These are phyloP conservation scores for Watsonalla binaria DNA, from an alignment of 2,888 invertebrate genomes.

Conservation along the genomic window DNA sequence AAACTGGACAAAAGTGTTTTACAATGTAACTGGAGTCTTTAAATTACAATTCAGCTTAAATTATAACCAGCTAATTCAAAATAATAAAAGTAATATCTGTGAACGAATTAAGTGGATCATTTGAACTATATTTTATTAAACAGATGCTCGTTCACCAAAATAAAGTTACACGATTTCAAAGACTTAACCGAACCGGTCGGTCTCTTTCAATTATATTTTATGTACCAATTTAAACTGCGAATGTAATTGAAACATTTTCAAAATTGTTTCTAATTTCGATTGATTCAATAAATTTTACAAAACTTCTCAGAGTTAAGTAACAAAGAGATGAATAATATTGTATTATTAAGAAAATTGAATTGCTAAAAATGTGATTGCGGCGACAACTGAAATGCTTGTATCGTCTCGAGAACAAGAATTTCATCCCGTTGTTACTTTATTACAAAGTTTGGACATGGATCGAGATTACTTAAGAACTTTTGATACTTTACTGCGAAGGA, in stretches of 20 bases:
- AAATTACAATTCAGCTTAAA: too few species aligned
- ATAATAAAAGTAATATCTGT: too few species aligned
- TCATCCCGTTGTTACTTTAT: conserved; percentile 46
- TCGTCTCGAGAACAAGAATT: conserved; percentile 33
- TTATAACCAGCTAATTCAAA: too few species aligned
- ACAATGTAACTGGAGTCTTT: too few species aligned
- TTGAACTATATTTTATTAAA: not conserved
- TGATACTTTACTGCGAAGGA: conserved; percentile 35
- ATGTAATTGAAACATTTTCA: not conserved
- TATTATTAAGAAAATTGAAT: conserved; percentile 9
- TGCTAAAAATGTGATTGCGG: conserved; percentile 14
- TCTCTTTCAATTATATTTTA: not conserved
- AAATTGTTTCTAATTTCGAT: not conserved
- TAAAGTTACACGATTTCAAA: not conserved
- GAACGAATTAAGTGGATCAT: too few species aligned
- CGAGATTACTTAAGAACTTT: conserved; percentile 53
- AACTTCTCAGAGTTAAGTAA: conserved; percentile 8
- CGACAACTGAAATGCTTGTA: conserved; percentile 24
- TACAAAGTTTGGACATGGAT: conserved; percentile 53
- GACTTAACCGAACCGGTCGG: not conserved
- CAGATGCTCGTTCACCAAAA: not conserved
- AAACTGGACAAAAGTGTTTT: too few species aligned
- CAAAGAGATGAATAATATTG: conserved; percentile 13
- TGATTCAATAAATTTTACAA: conserved; percentile 7
- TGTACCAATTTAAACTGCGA: not conserved